Percentiles rank a stretch among this genome's conserved stretches.
Conservation (phyloP, 2,888 invertebrate genomes). For the Hirtodrosophila trivittata region DNA sequence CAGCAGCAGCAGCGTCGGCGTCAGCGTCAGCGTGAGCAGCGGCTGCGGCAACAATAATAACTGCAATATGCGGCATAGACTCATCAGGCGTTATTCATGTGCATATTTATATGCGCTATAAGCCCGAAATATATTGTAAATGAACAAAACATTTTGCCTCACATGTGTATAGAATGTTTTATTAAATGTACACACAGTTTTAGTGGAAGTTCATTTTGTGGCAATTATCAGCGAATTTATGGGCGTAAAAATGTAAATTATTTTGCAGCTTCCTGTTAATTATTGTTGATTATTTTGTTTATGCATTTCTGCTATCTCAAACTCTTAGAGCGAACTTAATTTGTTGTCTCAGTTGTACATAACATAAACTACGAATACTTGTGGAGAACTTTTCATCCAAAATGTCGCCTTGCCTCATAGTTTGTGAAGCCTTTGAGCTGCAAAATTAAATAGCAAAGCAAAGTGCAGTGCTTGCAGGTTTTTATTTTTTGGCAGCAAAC, state of each 20-base stretch:
- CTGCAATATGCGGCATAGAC: conserved; percentile 29
- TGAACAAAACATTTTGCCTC: conserved; percentile 37
- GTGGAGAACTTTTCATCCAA: conserved; percentile 47
- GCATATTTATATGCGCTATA: conserved; percentile 1
- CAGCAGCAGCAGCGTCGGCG: conserved; percentile 7
- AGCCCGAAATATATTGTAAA: conserved; percentile 39
- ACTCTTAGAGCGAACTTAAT: conserved; percentile 42
- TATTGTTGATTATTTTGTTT: conserved; percentile 18
- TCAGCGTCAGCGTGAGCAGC: conserved; percentile 4
- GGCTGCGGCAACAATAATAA: conserved; percentile 21
- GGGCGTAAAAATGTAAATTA: conserved; percentile 13
- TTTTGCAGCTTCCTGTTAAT: conserved; percentile 39
- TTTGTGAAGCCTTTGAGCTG: conserved; percentile 71
- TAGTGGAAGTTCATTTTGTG: conserved; percentile 40
- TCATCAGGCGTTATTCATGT: conserved; percentile 39
- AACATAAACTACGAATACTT: conserved; percentile 42
- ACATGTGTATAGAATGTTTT: conserved; percentile 1
- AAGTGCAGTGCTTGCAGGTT: conserved; percentile 63
- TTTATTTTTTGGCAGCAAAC: conserved; percentile 72
- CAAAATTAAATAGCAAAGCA: conserved; percentile 78
- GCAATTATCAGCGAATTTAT: conserved; percentile 36
- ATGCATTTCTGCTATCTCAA: conserved; percentile 17
- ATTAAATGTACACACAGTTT: neutral
- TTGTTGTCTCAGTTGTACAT: conserved; percentile 43
- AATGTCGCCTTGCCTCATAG: conserved; percentile 42